These are phyloP conservation scores for Metallyticus violacea DNA, from an alignment of 2,888 invertebrate species.

Conservation along the genomic window DNA sequence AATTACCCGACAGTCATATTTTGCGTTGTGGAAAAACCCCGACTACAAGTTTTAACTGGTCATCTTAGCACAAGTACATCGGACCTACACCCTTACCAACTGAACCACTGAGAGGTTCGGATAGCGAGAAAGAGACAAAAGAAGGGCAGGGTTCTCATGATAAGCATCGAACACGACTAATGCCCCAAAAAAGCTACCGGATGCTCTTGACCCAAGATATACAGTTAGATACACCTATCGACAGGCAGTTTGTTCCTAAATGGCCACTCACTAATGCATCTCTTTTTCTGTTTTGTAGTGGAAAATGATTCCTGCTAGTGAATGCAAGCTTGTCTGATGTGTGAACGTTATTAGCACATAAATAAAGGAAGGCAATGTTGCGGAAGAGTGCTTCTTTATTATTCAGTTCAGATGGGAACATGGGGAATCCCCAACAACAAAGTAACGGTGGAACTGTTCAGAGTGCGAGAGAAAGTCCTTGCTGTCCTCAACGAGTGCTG, in stretches of 20 bases:
- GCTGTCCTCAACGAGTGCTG: too few relatives aligned
- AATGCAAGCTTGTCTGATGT: too few relatives aligned
- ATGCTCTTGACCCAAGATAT: background rate
- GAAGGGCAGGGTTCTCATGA: background rate
- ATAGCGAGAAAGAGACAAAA: background rate
- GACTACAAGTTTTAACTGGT: too few relatives aligned
- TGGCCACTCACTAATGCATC: background rate
- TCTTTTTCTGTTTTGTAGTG: background rate
- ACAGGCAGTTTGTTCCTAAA: background rate
- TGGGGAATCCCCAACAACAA: background rate
- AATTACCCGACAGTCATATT: too few relatives aligned
- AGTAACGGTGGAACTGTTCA: background rate
- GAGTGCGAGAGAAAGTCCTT: background rate
- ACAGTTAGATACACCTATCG: background rate
- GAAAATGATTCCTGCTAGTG: background rate
- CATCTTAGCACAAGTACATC: too few relatives aligned
- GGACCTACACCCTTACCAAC: too few relatives aligned
- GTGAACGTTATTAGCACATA: too few relatives aligned
- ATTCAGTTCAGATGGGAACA: background rate
- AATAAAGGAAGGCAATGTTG: background rate
- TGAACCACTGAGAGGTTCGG: too few relatives aligned
- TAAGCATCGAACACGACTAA: background rate
- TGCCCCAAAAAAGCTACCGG: background rate
- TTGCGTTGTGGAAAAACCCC: too few relatives aligned
- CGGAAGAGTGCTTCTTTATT: background rate